Base-by-base conservation (phyloP, 2,113 vertebrate genomes). In the Crotalus horridus region DNA sequence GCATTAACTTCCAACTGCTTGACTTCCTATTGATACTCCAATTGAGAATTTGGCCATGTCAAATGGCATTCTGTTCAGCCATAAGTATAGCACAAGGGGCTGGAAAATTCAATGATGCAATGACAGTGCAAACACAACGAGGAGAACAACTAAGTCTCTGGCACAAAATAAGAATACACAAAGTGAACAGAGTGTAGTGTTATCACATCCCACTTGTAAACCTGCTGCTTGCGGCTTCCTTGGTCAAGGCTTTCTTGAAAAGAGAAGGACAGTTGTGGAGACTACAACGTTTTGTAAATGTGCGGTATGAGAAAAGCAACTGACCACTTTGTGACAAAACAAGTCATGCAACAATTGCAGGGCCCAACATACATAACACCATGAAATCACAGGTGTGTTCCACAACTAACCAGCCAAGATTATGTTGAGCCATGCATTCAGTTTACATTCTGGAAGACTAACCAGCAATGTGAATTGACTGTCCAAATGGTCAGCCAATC, bases 1-100 rank as follows among this genome's bases (percentile, higher is more conserved):
- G 97, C 96, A 69, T 93, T 94, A 64, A 96, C 92, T 95, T 95
- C 69, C 92, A 94, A 91, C 95, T 85, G 94, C 94, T 89, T 43
- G 86, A 85, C 90, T 94, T 91, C 92, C 91, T 92, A 0, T 85
- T 46, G 87, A 11, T 0, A 0, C 43, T 53, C 21, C 26, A 17
- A 43, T 61, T 74, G 29, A 53, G 88, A 93, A 86, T 15, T 64
- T 39, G 88, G 55, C 26, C 20, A 2, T 53, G 23, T 48, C 46
- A 21, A 43, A 87, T 29, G 55, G 26, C 20, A 15, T 29, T 81
- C 33, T 24, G n/a, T 58, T 61, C 46, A 43, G 39, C 46, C 87
- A n/a, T 61, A 89, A 11, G 21, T 29, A 15, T 9, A 90, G 56
- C 12, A 12, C 26, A 23, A 29, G 81, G 12, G 89, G 55, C 6